Conservation (phyloP, 2,113 vertebrate species). For the Cheilinus undulatus region DNA sequence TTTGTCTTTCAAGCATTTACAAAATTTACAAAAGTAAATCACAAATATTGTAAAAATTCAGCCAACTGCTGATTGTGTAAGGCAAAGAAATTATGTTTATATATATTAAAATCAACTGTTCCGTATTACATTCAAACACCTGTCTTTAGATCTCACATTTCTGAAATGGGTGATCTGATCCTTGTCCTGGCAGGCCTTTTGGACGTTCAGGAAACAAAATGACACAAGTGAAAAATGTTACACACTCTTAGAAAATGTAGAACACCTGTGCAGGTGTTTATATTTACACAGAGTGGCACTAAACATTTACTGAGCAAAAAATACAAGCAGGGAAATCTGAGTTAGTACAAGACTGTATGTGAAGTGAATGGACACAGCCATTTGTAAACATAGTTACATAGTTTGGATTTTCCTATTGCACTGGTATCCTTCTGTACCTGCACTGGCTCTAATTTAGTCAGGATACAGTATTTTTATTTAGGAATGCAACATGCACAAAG, state of each 20-base stretch:
- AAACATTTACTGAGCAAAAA: constrained; percentile 41
- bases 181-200: constrained; percentile 43
- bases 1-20: constrained; percentile 81
- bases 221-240: constrained; percentile 53
- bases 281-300: constrained; percentile 74
- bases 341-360: constrained; percentile 39
- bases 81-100: constrained; percentile 72
- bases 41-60: constrained; percentile 81
- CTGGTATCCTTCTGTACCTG: constrained; percentile 53
- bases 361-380: constrained; percentile 25
- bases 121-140: constrained; percentile 82
- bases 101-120: constrained; percentile 71
- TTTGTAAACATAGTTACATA: constrained; percentile 70
- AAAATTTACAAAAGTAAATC: constrained; percentile 84
- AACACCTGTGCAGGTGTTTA: constrained; percentile 28
- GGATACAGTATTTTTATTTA: constrained; percentile 6
- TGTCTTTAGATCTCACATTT: constrained; percentile 63
- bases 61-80: constrained; percentile 77
- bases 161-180: constrained; percentile 42
- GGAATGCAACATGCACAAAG: constrained; percentile 24
- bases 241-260: constrained; percentile 49
- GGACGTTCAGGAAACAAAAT: constrained; percentile 35
- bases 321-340: neutral
- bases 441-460: constrained; percentile 18
- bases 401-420: constrained; percentile 50